Base-by-base conservation (phyloP, 2,888 invertebrate species). In the Panzeria rudis region DNA sequence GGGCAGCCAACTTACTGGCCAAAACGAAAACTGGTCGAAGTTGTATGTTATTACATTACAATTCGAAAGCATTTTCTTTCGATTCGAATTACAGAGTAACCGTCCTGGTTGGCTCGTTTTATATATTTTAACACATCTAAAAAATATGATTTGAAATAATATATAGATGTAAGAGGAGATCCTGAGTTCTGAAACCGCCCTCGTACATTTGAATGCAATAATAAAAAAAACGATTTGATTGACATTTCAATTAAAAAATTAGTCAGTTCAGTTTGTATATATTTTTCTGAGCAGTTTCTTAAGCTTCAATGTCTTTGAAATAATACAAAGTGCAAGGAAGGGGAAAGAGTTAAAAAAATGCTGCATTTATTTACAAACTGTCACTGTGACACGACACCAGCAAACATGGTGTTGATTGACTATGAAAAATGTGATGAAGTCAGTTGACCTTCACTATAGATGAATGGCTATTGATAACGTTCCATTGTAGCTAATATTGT, bases 211-310 rank as follows among this genome's bases (percentile, higher is more conserved):
- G 0, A 38, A 35, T 52, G 8, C 20, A 54, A 17, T 9, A 47
- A 68, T 17, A 25, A 66, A 54, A 73, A 52, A 66, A 61, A 56
- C 56, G 20, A 84, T 85, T 87, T 90, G 90, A 90, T 89, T 89
- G 90, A 89, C 90, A 89, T 87, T 89, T 90, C 90, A 90, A 90
- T 90, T 90, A 90, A 90, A 88, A 89, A 89, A 89, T 90, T 90
- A 88, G 89, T 89, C 89, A 88, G 87, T 86, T 89, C 61, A 59
- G 59, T 78, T 85, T 71, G 64, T 29, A 17, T 41, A 17, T 20
- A 50, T 50, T 73, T 50, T 29, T 64, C 47, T 56, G 13, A 41
- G 2, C 17, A 29, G 61, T 72, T 80, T 73, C 52, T 69, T 17
- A 38, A 41, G 38, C 32, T 75, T 32, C 52, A 50, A 41, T 50